Evolutionary conservation across 1,140 invertebrate species (phyloP), one percentile per base, ranked within the genome.

Genomic region (Nomia melanderi): DNA sequence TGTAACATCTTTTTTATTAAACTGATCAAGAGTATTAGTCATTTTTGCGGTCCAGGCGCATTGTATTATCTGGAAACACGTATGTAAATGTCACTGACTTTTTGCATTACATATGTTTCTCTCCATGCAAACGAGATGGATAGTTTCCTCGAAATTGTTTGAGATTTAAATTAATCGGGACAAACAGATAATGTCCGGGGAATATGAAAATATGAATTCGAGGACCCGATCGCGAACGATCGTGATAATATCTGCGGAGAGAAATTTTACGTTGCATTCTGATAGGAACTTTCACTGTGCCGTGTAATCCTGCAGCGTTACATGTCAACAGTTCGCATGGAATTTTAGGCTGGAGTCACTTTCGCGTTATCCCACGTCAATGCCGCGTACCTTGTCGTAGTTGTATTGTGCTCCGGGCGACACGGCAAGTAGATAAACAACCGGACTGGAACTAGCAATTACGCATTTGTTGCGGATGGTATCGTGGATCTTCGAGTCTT

Each of bases 211-310:
- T 29, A 50, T 12, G 62, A 50, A 33, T 44, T 72, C 57, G n/a
- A 41, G 57, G 64, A 36, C 60, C 59, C 59, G 23, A 29, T 56
- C 56, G 57, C 41, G 70, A 31, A 27, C 44, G 23, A 23, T 69
- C 64, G 65, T 44, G 54, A 60, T 36, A 23, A 25, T 41, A 31
- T 50, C n/a, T 47, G 33, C 27, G 29, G 60, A 64, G 70, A 57
- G 77, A 73, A 57, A 73, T 63, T 70, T 62, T 62, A 1, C 66
- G n/a, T 53, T 62, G 1, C 65, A 29, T 23, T 31, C 31, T 27
- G 25, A 50, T 33, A 53, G 41, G 56, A 36, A 64, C 62, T 73
- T 74, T 78, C 70, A 73, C 76, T 65, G 60, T 59, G 25, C 39
- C 73, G 36, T 64, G 3, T n/a, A 50, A 50, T 50, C 47, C 47